A percentile compares a stretch with the other conserved stretches of the same genome.
Evolutionary conservation across 2,797 vertebrate species (phyloP).

Genomic region (Coendou prehensilis): DNA sequence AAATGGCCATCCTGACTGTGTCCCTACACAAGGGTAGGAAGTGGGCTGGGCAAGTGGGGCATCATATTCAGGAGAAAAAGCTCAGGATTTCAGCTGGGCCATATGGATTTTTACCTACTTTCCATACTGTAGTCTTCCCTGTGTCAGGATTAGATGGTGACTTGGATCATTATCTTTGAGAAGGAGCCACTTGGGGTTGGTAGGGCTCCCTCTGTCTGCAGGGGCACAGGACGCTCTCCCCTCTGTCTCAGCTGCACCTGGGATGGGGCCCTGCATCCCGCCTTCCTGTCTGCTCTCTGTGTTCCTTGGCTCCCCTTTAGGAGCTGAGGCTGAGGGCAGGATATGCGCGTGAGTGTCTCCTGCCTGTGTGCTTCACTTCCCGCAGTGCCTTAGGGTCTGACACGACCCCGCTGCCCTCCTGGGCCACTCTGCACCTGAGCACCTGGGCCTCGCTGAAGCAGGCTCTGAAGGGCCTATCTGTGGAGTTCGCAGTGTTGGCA

Average conservation of each 20-base stretch:
- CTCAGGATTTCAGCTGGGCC: no score
- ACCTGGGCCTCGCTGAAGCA: slow-evolving; percentile 95
- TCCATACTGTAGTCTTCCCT: rapidly evolving
- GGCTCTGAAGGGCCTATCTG: slow-evolving; percentile 96
- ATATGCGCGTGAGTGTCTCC: not conserved
- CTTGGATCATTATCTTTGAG: not conserved
- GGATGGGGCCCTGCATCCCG: no score
- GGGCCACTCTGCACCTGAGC: slow-evolving; percentile 93
- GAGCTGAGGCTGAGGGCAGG: not conserved
- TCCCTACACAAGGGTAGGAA: not conserved
- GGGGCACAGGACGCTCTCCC: not conserved
- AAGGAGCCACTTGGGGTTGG: not conserved
- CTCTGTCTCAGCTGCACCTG: not conserved
- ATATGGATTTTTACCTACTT: not conserved
- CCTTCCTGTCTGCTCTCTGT: not conserved
- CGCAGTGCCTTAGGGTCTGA: slow-evolving; percentile 95
- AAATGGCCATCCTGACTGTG: not conserved
- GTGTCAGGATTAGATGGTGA: not conserved
- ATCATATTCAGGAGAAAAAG: rapidly evolving
- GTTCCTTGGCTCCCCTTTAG: not conserved
- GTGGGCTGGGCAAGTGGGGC: no score
- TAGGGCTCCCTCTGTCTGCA: not conserved
- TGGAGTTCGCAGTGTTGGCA: slow-evolving; percentile 95
- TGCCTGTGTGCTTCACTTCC: not conserved
- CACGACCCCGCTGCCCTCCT: slow-evolving; percentile 92